These are phyloP conservation scores for Gymnobelideus leadbeateri DNA, from an alignment of 2,113 vertebrate species.

Conservation along the genomic window DNA sequence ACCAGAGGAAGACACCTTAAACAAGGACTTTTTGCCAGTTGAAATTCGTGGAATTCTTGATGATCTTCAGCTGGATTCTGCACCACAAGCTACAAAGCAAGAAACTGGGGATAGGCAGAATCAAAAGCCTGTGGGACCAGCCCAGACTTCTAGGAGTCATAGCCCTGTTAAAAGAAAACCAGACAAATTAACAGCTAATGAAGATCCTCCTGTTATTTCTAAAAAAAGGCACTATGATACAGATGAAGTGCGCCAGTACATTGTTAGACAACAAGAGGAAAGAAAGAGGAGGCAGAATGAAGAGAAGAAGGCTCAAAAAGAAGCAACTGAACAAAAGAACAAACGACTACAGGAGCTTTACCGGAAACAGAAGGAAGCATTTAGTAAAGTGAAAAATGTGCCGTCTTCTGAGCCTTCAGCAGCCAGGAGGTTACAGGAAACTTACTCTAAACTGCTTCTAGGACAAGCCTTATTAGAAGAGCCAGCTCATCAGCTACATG, in stretches of 20 bases:
- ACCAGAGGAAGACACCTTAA: slow-evolving; percentile 80
- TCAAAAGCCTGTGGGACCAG: slow-evolving; percentile 77
- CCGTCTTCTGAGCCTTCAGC: slow-evolving; percentile 81
- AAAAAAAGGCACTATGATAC: slow-evolving; percentile 95
- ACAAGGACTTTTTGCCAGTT: slow-evolving; percentile 89
- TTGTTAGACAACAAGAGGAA: slow-evolving; percentile 93
- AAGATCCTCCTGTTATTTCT: slow-evolving; percentile 86
- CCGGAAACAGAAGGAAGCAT: slow-evolving; percentile 91
- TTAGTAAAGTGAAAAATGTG: slow-evolving; percentile 81
- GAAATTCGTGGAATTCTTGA: slow-evolving; percentile 94
- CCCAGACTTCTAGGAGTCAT: slow-evolving; percentile 85
- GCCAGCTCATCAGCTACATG: slow-evolving; percentile 74
- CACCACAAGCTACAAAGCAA: slow-evolving; percentile 75
- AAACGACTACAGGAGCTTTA: slow-evolving; percentile 97
- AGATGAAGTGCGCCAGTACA: slow-evolving; percentile 93
- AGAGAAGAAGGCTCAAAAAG: slow-evolving; percentile 91
- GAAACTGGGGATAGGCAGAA: slow-evolving; percentile 81
- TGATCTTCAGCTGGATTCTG: slow-evolving; percentile 91
- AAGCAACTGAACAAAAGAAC: slow-evolving; percentile 90
- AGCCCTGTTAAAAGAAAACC: slow-evolving; percentile 89
- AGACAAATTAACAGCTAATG: slow-evolving; percentile 81
- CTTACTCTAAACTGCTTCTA: slow-evolving; percentile 90
- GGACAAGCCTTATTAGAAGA: slow-evolving; percentile 87
- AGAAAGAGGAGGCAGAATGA: slow-evolving; percentile 92
- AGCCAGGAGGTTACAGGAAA: slow-evolving; percentile 87